Conservation (phyloP, 2,797 vertebrate genomes). For the Eremophila alpestris region DNA sequence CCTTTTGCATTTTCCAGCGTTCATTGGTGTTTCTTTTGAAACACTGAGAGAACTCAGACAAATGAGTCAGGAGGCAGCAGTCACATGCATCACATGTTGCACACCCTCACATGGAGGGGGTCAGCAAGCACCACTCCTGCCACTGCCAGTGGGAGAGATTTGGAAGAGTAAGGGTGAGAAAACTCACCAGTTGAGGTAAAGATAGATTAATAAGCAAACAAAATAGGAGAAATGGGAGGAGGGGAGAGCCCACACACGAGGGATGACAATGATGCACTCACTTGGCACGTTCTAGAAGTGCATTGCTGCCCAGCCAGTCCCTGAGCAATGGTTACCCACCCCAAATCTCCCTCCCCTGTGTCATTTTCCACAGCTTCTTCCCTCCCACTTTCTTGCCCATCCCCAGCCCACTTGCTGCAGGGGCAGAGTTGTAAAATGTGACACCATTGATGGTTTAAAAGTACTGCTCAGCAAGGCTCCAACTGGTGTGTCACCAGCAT, state of each 20-base stretch:
- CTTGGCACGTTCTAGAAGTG: background rate
- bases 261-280: background rate
- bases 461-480: background rate
- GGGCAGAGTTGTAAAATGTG: background rate
- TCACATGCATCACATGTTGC: background rate
- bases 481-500: background rate
- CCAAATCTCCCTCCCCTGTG: background rate
- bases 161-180: background rate
- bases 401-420: background rate
- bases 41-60: background rate
- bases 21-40: background rate
- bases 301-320: background rate
- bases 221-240: background rate
- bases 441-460: no score
- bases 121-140: background rate
- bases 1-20: background rate
- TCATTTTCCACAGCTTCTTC: background rate
- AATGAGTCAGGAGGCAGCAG: background rate
- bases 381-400: background rate
- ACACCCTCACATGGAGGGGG: background rate
- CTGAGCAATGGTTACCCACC: background rate
- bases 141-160: background rate
- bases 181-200: background rate
- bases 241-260: background rate
- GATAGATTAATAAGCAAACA: background rate